These are phyloP conservation scores for Pegea sp. DNA, from an alignment of 23 tunicate genomes.

Conservation along the genomic window DNA sequence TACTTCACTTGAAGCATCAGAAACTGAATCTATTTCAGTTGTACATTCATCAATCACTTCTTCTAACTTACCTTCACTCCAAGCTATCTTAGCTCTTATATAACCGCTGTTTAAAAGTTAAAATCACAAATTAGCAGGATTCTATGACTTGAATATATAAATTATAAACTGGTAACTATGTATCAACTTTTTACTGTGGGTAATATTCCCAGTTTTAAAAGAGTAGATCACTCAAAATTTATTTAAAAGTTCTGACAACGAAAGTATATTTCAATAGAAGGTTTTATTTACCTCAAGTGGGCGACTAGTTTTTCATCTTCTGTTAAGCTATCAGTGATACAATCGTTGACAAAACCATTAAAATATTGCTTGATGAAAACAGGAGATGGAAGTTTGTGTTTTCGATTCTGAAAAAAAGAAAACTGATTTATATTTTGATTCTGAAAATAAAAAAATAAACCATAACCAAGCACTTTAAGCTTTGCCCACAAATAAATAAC, in stretches of 20 bases:
- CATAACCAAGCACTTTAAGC: too few relatives aligned
- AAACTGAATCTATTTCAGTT: constrained; percentile 21
- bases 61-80: constrained; percentile 10
- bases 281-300: constrained; percentile 7
- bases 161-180: too few relatives aligned
- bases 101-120: constrained; percentile 41
- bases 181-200: too few relatives aligned
- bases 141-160: too few relatives aligned
- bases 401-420: constrained; percentile 26
- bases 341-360: constrained; percentile 49
- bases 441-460: too few relatives aligned
- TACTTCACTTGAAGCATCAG: constrained; percentile 4
- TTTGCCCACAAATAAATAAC: too few relatives aligned
- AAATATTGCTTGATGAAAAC: constrained; percentile 67
- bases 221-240: too few relatives aligned
- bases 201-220: too few relatives aligned
- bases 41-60: constrained; percentile 34
- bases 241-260: too few relatives aligned
- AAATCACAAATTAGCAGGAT: too few relatives aligned
- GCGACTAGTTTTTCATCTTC: constrained; percentile 19
- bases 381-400: constrained; percentile 40
- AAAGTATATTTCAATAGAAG: too few relatives aligned
- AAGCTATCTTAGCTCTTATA: constrained; percentile 49
- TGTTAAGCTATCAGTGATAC: constrained; percentile 25
- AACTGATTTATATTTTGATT: too few relatives aligned